A percentile compares a stretch with the other conserved stretches of the same genome.
phyloP scores from a whole-genome alignment of 1,140 invertebrate genomes.

The Drosophila yakuba region DNA sequence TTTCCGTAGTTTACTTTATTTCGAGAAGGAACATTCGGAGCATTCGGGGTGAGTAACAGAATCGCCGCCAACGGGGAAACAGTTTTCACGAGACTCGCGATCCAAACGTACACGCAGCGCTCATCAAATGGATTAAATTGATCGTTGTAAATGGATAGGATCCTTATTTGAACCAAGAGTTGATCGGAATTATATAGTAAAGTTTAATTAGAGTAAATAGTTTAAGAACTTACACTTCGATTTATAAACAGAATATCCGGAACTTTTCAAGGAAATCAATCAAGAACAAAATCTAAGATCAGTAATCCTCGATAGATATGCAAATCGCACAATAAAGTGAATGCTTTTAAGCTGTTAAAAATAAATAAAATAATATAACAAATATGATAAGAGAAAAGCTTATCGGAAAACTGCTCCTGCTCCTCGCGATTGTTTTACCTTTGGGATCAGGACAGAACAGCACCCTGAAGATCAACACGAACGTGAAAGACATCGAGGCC shows the following conservation, averaged over 20 bases:
- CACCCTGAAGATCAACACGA: slow-evolving; percentile 62
- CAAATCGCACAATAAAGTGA: not conserved
- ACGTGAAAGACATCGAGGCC: slow-evolving; percentile 58
- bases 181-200: slow-evolving; percentile 11
- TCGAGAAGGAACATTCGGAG: slow-evolving; percentile 72
- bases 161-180: not conserved
- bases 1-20: slow-evolving; percentile 44
- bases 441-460: slow-evolving; percentile 43
- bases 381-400: not conserved
- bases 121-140: slow-evolving; percentile 39
- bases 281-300: too few species aligned
- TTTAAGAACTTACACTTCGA: not conserved
- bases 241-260: not conserved
- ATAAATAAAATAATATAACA: not conserved
- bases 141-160: not conserved
- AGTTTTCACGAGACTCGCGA: slow-evolving; percentile 70
- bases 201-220: not conserved
- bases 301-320: not conserved
- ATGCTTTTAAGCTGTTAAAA: too few species aligned
- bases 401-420: not conserved
- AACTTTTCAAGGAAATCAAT: too few species aligned
- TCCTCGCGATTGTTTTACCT: slow-evolving; percentile 21
- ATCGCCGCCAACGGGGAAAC: slow-evolving; percentile 62
- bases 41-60: slow-evolving; percentile 62
- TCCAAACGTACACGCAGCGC: slow-evolving; percentile 62